Percentiles rank a stretch among this genome's conserved stretches.
Evolutionary conservation across 2,888 invertebrate genomes (phyloP).

Genomic region (Acanthosoma haemorrhoidale): DNA sequence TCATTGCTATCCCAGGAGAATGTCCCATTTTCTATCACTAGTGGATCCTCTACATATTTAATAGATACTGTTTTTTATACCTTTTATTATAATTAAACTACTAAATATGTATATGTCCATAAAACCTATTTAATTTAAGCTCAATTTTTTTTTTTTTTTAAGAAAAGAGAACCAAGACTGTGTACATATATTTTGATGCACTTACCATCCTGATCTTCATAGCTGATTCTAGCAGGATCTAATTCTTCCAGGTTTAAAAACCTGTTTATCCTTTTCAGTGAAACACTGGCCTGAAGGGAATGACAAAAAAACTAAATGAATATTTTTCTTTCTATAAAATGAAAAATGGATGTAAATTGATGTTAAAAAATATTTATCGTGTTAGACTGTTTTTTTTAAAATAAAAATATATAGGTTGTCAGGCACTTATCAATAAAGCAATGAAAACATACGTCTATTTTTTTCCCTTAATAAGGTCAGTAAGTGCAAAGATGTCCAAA

Average conservation of each 20-base stretch:
- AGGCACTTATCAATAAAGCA: no score
- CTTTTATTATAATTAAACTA: background rate
- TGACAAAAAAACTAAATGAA: background rate
- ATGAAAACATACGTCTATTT: no score
- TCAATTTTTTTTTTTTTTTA: no score
- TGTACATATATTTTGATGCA: background rate
- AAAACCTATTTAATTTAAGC: no score
- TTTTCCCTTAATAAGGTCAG: no score
- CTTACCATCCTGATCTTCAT: slow-evolving; percentile 45
- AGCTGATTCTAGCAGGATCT: slow-evolving; percentile 47
- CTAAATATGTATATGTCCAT: background rate
- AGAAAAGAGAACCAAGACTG: no score
- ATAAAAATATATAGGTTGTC: no score
- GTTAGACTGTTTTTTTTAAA: no score
- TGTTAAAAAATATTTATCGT: no score
- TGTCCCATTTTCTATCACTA: slow-evolving; percentile 41
- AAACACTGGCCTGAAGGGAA: slow-evolving; percentile 49
- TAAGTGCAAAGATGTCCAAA: no score
- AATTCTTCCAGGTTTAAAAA: slow-evolving; percentile 54
- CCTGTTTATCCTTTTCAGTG: slow-evolving; percentile 52
- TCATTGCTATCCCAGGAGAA: slow-evolving; percentile 45
- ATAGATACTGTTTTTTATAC: no score
- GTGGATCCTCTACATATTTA: slow-evolving; percentile 38
- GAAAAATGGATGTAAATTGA: no score
- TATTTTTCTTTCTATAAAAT: background rate